Evolutionary conservation across 2,797 vertebrate genomes (phyloP).

Genomic region (Protonibea diacanthus): DNA sequence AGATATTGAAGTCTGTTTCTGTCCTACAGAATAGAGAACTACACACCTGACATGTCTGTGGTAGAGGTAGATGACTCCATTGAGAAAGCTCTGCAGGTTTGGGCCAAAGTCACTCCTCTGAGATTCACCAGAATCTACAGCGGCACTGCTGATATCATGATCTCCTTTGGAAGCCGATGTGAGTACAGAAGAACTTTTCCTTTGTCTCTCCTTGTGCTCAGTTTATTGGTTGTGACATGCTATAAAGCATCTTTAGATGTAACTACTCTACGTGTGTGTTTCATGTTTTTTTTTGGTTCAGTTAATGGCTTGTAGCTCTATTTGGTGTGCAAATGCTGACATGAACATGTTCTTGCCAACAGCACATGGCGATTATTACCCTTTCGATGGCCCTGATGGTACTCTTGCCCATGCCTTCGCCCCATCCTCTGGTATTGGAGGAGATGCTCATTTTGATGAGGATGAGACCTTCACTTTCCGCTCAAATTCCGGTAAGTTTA

Average conservation of each 20-base stretch:
- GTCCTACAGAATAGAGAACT: slow-evolving; percentile 88
- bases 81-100: slow-evolving; percentile 88
- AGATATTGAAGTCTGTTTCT: not conserved
- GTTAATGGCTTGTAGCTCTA: not conserved
- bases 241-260: no score
- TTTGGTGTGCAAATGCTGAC: slow-evolving; percentile 1
- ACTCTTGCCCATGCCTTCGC: slow-evolving; percentile 89
- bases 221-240: not conserved
- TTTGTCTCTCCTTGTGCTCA: not conserved
- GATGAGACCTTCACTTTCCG: slow-evolving; percentile 88
- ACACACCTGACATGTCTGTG: slow-evolving; percentile 91
- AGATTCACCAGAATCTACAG: slow-evolving; percentile 86
- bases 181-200: slow-evolving; percentile 21
- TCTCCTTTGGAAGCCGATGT: slow-evolving; percentile 86
- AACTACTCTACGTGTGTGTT: no score
- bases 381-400: slow-evolving; percentile 88
- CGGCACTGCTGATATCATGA: slow-evolving; percentile 92
- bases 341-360: slow-evolving; percentile 15
- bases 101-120: slow-evolving; percentile 80
- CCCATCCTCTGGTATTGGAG: slow-evolving; percentile 84
- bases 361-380: slow-evolving; percentile 88
- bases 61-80: slow-evolving; percentile 90
- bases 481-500: slow-evolving; percentile 68
- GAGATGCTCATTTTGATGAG: slow-evolving; percentile 93
- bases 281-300: no score